A percentile compares a stretch with the other conserved stretches of the same genome.
Evolutionary conservation across 2,113 vertebrate genomes (phyloP).

Genomic region (Embiotoca jacksoni): DNA sequence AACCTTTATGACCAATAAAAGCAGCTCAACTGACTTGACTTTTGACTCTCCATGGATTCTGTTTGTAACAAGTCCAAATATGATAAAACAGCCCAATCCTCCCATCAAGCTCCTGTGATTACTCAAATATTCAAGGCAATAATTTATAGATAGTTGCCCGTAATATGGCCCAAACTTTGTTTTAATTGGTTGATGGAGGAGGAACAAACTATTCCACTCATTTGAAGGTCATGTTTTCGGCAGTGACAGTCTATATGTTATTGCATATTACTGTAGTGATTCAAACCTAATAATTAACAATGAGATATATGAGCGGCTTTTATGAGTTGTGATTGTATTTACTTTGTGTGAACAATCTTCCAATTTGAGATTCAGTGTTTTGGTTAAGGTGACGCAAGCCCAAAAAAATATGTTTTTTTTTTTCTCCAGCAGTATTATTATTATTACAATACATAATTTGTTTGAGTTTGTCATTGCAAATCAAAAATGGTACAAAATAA

Average conservation of each 20-base stretch:
- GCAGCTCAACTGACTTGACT: neutral
- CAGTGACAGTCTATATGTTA: too few relatives aligned
- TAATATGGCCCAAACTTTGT: neutral
- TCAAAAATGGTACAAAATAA: neutral
- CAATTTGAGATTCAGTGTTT: neutral
- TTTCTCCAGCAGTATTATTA: neutral
- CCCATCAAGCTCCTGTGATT: neutral
- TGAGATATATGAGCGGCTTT: neutral
- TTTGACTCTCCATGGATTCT: neutral
- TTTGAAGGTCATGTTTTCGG: neutral
- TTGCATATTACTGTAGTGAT: neutral
- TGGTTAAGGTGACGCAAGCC: neutral
- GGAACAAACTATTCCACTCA: neutral
- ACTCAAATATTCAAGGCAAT: slow-evolving; percentile 12
- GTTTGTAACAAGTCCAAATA: neutral
- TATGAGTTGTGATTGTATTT: neutral
- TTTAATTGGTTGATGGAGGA: slow-evolving; percentile 1
- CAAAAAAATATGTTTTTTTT: neutral
- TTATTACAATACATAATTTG: neutral
- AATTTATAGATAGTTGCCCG: neutral
- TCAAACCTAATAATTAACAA: neutral
- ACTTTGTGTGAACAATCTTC: neutral
- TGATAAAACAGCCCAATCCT: neutral
- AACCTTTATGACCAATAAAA: neutral
- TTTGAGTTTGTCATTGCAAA: neutral